Conservation (phyloP, 2,113 vertebrate genomes). For the Mandrillus leucophaeus region DNA sequence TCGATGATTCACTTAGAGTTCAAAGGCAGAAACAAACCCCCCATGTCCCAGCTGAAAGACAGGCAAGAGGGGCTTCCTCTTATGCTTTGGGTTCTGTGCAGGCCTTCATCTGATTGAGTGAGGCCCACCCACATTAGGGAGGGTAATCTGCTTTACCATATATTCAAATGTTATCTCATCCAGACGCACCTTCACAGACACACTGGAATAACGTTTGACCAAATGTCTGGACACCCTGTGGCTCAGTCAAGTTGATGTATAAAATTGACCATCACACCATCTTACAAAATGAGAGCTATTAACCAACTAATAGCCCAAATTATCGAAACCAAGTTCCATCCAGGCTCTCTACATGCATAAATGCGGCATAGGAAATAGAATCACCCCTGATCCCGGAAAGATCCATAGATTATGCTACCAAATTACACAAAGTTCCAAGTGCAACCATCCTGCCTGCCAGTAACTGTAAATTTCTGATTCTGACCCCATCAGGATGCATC, state of each 20-base stretch:
- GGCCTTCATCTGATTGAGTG: not conserved
- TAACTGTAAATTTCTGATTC: slow-evolving; percentile 54
- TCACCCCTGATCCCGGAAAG: not conserved
- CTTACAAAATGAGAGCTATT: not conserved
- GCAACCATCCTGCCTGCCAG: not conserved
- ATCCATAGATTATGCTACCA: not conserved
- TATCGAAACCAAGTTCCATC: not conserved
- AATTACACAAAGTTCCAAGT: not conserved
- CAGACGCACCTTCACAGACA: not conserved
- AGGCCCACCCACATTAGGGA: not conserved
- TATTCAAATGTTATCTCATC: not conserved
- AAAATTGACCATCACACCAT: not conserved
- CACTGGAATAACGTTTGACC: not conserved
- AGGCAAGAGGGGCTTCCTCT: not conserved
- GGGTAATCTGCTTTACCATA: not conserved
- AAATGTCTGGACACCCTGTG: not conserved
- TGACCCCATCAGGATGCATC: slow-evolving; percentile 32
- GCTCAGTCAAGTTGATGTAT: not conserved
- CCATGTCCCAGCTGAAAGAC: not conserved
- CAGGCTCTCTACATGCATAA: not conserved
- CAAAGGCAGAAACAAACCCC: not conserved
- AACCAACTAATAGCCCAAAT: not conserved
- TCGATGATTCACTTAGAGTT: not conserved
- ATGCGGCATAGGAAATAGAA: too few relatives aligned
- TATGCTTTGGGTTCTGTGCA: not conserved